A percentile compares a stretch with the other conserved stretches of the same genome.
Evolutionary conservation across 2,113 vertebrate genomes (phyloP).

Genomic region (Microcebus tavaratra): DNA sequence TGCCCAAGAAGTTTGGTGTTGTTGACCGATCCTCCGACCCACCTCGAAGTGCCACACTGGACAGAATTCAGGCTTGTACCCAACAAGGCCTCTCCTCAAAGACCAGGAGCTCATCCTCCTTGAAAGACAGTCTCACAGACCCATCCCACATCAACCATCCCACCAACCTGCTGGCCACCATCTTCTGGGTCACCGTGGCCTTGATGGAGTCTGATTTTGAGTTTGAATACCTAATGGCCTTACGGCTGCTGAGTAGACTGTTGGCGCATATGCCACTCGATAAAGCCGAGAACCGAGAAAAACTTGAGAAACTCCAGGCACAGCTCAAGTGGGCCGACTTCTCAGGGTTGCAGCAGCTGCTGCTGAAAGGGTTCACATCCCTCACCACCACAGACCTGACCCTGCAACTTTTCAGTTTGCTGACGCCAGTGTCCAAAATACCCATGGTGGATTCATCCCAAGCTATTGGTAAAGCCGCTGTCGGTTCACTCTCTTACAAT

Average conservation of each 20-base stretch:
- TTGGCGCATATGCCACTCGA: slow-evolving; percentile 95
- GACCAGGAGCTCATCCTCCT: slow-evolving; percentile 92
- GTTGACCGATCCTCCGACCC: slow-evolving; percentile 91
- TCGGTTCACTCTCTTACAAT: neutral
- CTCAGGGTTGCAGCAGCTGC: slow-evolving; percentile 95
- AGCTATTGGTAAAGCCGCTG: slow-evolving; percentile 90
- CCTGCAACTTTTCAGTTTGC: slow-evolving; percentile 95
- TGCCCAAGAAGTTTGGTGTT: slow-evolving; percentile 98
- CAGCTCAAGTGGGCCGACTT: slow-evolving; percentile 98
- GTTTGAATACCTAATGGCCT: slow-evolving; percentile 98
- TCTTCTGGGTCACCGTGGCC: slow-evolving; percentile 98
- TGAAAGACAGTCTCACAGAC: slow-evolving; percentile 93
- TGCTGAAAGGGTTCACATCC: slow-evolving; percentile 98
- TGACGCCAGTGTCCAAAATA: slow-evolving; percentile 95
- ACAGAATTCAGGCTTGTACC: slow-evolving; percentile 97
- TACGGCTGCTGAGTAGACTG: slow-evolving; percentile 94
- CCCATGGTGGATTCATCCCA: slow-evolving; percentile 98
- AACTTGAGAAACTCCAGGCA: slow-evolving; percentile 96
- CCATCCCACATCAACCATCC: slow-evolving; percentile 95
- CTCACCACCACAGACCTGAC: slow-evolving; percentile 96
- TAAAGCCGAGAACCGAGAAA: slow-evolving; percentile 95
- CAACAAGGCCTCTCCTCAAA: slow-evolving; percentile 91
- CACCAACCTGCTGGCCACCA: slow-evolving; percentile 94
- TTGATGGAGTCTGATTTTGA: slow-evolving; percentile 99
- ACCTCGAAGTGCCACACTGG: slow-evolving; percentile 96